Evolutionary conservation across 1,140 invertebrate species (phyloP).

Genomic region (Delia radicum): DNA sequence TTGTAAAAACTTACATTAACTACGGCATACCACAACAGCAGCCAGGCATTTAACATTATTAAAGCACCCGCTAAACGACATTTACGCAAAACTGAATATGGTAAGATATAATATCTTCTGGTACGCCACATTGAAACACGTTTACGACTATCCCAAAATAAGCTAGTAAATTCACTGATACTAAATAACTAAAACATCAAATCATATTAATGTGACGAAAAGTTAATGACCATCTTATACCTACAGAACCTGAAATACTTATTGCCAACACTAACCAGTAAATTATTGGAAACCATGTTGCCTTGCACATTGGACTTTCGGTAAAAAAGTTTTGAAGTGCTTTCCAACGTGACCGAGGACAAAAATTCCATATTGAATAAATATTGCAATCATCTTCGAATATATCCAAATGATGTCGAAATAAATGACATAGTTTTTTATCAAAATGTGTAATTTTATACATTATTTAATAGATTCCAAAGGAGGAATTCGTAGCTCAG

Average conservation of each 20-base stretch:
- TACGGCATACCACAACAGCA: constrained; percentile 27
- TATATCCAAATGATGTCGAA: constrained; percentile 24
- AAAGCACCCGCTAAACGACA: constrained; percentile 25
- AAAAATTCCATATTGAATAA: constrained; percentile 30
- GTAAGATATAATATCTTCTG: constrained; percentile 24
- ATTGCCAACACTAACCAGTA: constrained; percentile 28
- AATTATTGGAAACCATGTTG: constrained; percentile 26
- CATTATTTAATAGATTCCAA: constrained; percentile 22
- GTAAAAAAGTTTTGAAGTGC: not conserved
- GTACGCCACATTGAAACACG: constrained; percentile 22
- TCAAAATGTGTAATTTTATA: constrained; percentile 28
- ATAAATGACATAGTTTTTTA: constrained; percentile 26
- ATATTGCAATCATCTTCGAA: constrained; percentile 3
- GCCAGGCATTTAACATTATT: constrained; percentile 24
- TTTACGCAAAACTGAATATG: constrained; percentile 12
- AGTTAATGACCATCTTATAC: not conserved
- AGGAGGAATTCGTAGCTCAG: too few species aligned
- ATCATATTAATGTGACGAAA: not conserved
- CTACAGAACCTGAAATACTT: constrained; percentile 25
- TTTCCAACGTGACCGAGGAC: constrained; percentile 14
- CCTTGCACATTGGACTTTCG: not conserved
- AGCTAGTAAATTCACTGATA: constrained; percentile 13
- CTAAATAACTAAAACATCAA: constrained; percentile 20
- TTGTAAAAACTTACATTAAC: constrained; percentile 24
- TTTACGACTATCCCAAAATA: constrained; percentile 12